Evolutionary conservation across 2,888 invertebrate genomes (phyloP), one percentile per base, ranked within the genome.

Genomic region (Agelastica alni): DNA sequence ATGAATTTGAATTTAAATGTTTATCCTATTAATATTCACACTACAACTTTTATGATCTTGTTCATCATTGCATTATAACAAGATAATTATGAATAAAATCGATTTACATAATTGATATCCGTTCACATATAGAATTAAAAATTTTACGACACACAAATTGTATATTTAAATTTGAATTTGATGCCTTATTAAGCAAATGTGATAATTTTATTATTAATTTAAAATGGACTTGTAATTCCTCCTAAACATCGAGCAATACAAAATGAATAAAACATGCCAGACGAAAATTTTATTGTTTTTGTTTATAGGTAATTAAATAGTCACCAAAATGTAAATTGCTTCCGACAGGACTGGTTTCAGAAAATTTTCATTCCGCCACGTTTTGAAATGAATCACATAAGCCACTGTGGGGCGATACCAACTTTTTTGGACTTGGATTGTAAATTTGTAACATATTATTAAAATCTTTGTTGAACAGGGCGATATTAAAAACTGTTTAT

Each of bases 231-330:
- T n/a, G n/a, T n/a, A n/a, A n/a, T n/a, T n/a, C n/a, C n/a, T n/a
- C n/a, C n/a, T n/a, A n/a, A n/a, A n/a, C n/a, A 26, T 26, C 7
- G 2, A 26, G 7, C 26, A 26, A 26, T 9, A 22, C 4, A 5
- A 9, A 36, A 36, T 36, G 34, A 36, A 36, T 36, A 36, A 36
- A 17, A 36, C 34, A 36, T 36, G 12, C 3, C 9, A 9, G 34
- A 17, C 4, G 13, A 10, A 14, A 10, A 6, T 32, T 32, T 32
- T 12, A 36, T 36, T 36, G 16, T 14, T 36, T 36, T 9, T 12
- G 16, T 13, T 16, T 16, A 16, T 36, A 16, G 7, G 16, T 36
- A 3, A 36, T 36, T 36, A 36, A 16, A 36, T 36, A 2, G 17
- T 2, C 34, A 36, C 26, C 26, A 26, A 26, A 26, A 26, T 26